phyloP scores from a whole-genome alignment of 2,888 invertebrate genomes.

The Norana najaformis region DNA sequence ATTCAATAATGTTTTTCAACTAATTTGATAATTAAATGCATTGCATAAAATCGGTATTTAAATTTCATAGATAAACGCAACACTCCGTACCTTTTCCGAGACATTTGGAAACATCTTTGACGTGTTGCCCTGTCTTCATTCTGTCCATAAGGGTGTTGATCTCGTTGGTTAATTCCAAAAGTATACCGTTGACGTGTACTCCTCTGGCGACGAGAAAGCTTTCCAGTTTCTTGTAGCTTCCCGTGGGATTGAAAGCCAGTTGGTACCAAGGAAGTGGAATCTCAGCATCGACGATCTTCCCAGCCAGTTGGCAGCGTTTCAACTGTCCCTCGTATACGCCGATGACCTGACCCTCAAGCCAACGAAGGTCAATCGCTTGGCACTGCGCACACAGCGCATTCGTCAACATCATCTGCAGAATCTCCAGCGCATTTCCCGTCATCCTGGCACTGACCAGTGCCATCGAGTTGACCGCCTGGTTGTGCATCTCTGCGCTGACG shows the following conservation, averaged over 20 bases:
- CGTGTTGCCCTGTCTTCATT: slow-evolving; percentile 27
- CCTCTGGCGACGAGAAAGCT: slow-evolving; percentile 18
- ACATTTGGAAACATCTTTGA: slow-evolving; percentile 24
- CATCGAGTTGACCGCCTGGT: slow-evolving; percentile 50
- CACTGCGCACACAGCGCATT: slow-evolving; percentile 41
- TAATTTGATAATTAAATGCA: too few species aligned
- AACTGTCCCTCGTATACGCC: neutral
- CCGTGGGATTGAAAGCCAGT: slow-evolving; percentile 36
- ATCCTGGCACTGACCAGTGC: slow-evolving; percentile 46
- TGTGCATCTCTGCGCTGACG: slow-evolving; percentile 49
- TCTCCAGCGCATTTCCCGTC: slow-evolving; percentile 39
- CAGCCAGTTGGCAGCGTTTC: neutral
- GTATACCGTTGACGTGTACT: slow-evolving; percentile 25
- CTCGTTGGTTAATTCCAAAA: slow-evolving; percentile 8
- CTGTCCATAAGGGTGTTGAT: slow-evolving; percentile 19
- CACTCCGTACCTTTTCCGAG: slow-evolving; percentile 37
- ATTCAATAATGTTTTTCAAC: too few species aligned
- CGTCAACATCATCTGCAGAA: slow-evolving; percentile 48
- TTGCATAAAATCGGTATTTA: neutral
- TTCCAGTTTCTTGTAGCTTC: neutral
- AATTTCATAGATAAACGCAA: neutral
- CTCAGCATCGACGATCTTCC: neutral
- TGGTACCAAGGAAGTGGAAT: slow-evolving; percentile 32
- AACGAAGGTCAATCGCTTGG: slow-evolving; percentile 47
- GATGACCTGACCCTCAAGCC: slow-evolving; percentile 37